Conservation (phyloP, 2,888 invertebrate genomes). For the Caenorhabditis auriculariae region DNA sequence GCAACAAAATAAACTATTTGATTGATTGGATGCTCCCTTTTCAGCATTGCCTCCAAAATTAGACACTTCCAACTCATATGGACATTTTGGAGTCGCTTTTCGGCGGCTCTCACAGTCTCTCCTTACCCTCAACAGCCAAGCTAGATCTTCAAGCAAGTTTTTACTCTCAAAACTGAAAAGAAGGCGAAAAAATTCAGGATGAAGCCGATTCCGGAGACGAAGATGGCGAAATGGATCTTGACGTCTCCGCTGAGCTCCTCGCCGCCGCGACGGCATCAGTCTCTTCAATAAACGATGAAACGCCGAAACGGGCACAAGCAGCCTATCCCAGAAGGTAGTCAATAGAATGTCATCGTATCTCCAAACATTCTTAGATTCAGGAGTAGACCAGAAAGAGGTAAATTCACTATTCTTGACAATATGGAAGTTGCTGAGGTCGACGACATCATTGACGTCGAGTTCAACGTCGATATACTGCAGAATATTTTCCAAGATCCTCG, state of each 20-base stretch:
- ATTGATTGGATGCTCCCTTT: too few species aligned
- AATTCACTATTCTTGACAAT: slow-evolving; percentile 41
- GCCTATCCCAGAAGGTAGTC: not conserved
- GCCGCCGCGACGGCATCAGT: not conserved
- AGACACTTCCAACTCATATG: not conserved
- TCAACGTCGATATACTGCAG: slow-evolving; percentile 28
- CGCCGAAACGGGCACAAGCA: not conserved
- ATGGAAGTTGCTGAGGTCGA: slow-evolving; percentile 30
- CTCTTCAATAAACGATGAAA: too few species aligned
- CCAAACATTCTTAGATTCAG: slow-evolving; percentile 1
- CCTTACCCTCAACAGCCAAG: too few species aligned
- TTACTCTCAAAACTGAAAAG: too few species aligned
- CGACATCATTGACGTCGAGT: slow-evolving; percentile 30
- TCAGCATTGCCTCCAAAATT: too few species aligned
- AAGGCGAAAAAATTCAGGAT: too few species aligned
- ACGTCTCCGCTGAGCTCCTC: slow-evolving; percentile 18
- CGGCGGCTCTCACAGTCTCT: too few species aligned
- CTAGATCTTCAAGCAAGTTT: too few species aligned
- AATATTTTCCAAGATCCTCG: slow-evolving; percentile 33
- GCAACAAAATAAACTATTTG: too few species aligned
- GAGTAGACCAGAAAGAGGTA: slow-evolving; percentile 39
- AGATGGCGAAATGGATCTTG: slow-evolving; percentile 30
- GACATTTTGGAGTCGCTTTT: slow-evolving; percentile 10
- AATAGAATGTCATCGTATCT: not conserved
- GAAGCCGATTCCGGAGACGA: slow-evolving; percentile 18